Base-by-base conservation (phyloP, 1,140 invertebrate genomes). In the Berghia stephanieae region DNA sequence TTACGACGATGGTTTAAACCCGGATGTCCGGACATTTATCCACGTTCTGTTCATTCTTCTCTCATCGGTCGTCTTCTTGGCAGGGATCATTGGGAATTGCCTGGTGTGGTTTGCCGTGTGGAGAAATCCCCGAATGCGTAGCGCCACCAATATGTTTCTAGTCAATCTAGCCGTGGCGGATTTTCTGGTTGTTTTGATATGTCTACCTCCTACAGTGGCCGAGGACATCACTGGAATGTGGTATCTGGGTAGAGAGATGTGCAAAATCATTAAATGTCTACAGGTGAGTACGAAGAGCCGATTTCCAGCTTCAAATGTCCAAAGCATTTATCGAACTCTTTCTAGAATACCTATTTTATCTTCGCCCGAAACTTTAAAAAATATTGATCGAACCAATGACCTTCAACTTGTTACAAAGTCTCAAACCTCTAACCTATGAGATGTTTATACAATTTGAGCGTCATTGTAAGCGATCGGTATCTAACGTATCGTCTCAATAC, bases 91-190 rank as follows among this genome's bases (percentile, higher is more conserved):
- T 21, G 96, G 96, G 0, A 98, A 98, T 87, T 91, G 92, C 8
- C 89, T 97, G 18, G 96, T 98, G 3, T 95, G 95, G 83, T 91
- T 94, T 16, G 95, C 95, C 0, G 95, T 98, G 0, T 94, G 94
- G 81, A 90, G 94, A 38, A 96, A 96, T 86, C 93, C 93, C 44
- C 91, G 92, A 0, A 96, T 98, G 94, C 91, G 94, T 55, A 96
- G 94, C 85, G 94, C 96, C 18, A 97, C 96, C 0, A 97, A 97
- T 89, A 95, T 95, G 85, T 96, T 97, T 88, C 95, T 98, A 81
- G 95, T 96, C 10, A 97, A 97, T 86, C 89, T 97, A 80, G 96
- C 96, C 0, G 90, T 96, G 0, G 96, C 96, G 0, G 96, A 98
- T 88, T 94, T 98, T 77, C 91, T 98, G 85, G 96, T 98, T 52